Percentiles rank a stretch among this genome's conserved stretches.
These are phyloP conservation scores for Colletes gigas DNA, from an alignment of 1,140 invertebrate species.

Conservation along the genomic window DNA sequence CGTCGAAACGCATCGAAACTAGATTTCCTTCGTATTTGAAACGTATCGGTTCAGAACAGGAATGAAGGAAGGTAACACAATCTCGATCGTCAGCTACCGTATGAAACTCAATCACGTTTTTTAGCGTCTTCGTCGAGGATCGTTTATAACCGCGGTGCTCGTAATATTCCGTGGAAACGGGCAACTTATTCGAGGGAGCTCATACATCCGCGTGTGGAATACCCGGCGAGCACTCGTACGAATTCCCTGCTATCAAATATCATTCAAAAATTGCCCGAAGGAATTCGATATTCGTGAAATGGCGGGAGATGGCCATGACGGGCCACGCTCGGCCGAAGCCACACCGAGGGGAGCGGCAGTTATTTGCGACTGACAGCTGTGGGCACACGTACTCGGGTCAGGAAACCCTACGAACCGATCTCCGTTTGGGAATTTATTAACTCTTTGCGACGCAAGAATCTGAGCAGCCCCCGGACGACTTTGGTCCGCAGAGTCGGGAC, in stretches of 20 bases:
- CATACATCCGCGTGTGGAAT: not conserved
- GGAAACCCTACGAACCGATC: constrained; percentile 33
- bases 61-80: constrained; percentile 7
- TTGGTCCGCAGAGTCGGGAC: too few relatives aligned
- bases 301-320: not conserved
- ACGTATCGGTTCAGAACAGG: constrained; percentile 1
- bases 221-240: constrained; percentile 49
- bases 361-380: constrained; percentile 40
- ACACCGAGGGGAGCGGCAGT: not conserved
- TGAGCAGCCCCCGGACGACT: too few relatives aligned
- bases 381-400: constrained; percentile 1
- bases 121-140: constrained; percentile 17
- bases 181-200: constrained; percentile 14
- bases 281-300: constrained; percentile 59
- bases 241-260: constrained; percentile 63
- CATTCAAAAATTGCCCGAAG: constrained; percentile 58
- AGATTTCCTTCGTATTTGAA: not conserved
- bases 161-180: constrained; percentile 52
- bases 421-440: constrained; percentile 53
- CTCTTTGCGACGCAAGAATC: not conserved
- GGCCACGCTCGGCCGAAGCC: constrained; percentile 48
- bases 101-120: constrained; percentile 42
- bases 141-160: constrained; percentile 42
- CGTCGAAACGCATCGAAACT: not conserved
- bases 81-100: constrained; percentile 26